Evolutionary conservation across 2,113 vertebrate genomes (phyloP), one percentile per base, ranked within the genome.

Genomic region (Silurus meridionalis): DNA sequence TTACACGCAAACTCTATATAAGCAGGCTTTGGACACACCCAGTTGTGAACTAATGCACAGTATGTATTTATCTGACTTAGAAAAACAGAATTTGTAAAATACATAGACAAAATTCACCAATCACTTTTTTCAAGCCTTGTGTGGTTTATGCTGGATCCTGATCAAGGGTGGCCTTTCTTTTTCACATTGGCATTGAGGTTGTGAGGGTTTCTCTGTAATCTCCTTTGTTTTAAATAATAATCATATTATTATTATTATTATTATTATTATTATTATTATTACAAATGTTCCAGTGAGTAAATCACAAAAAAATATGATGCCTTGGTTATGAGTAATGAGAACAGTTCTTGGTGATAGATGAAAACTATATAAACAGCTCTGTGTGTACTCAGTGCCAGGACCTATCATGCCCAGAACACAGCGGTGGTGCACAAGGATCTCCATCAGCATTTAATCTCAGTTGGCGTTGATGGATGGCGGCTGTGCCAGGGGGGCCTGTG

Each of bases 401-500:
- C n/a, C 28, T 13, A 5, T 79, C 75, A 23, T 46, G 61, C 25
- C 61, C 85, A 14, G 58, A 72, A 53, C 66, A 25, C 79, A 50
- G 85, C 48, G 53, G 46, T 53, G 57, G 21, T 69, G 63, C 79
- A 58, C n/a, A 10, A 82, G 46, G 23, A 21, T 52, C 46, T 61
- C 53, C 55, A 8, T 10, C 21, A 55, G 14, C 3, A 2, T 77
- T 67, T 84, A 81, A 81, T 79, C 53, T 67, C 11, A 25, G 28
- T 53, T 88, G 85, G n/a, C 72, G 55, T 13, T 85, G 86, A 88
- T 85, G 90, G 87, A 87, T 87, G 85, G 71, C 19, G 37, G 25
- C 63, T n/a, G 84, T 74, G 53, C 64, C 46, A 15, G 3, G 23
- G 37, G 66, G 66, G 55, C 53, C 66, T 64, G 79, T 46, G 11